Conservation (phyloP, 1,140 invertebrate genomes). For the Aleiodes sp. region DNA sequence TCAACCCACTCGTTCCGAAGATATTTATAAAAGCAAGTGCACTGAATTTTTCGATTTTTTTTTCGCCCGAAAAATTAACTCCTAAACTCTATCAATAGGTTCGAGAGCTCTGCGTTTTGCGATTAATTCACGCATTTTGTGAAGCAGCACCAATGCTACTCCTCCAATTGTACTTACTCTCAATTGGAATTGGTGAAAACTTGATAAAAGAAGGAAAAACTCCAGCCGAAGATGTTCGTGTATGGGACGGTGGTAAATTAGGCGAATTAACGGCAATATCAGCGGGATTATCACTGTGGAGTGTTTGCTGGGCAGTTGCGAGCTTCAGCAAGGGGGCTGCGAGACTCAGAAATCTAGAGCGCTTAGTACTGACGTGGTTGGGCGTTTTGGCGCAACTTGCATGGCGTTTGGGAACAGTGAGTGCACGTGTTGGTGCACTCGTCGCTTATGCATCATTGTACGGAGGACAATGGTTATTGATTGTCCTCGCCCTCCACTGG, state of each 20-base stretch:
- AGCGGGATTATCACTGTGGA: slow-evolving; percentile 81
- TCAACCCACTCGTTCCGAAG: too few relatives aligned
- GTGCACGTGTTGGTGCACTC: slow-evolving; percentile 80
- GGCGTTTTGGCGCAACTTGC: slow-evolving; percentile 81
- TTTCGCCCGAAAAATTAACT: background rate
- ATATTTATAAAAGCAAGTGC: too few relatives aligned
- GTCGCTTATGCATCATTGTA: slow-evolving; percentile 88
- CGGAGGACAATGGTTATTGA: slow-evolving; percentile 74
- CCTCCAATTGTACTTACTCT: slow-evolving; percentile 82
- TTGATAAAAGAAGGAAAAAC: slow-evolving; percentile 33
- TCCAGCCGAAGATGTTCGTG: slow-evolving; percentile 33
- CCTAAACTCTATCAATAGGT: slow-evolving; percentile 56
- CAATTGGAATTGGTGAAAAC: slow-evolving; percentile 58
- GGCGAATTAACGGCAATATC: slow-evolving; percentile 85
- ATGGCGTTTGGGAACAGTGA: slow-evolving; percentile 88
- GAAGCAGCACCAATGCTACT: slow-evolving; percentile 88
- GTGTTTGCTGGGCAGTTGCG: slow-evolving; percentile 89
- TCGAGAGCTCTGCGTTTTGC: slow-evolving; percentile 78
- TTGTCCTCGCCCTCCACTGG: slow-evolving; percentile 82
- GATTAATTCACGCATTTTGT: slow-evolving; percentile 87
- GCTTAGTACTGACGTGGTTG: slow-evolving; percentile 86
- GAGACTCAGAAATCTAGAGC: slow-evolving; percentile 80
- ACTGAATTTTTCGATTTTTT: too few relatives aligned
- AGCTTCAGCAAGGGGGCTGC: slow-evolving; percentile 89
- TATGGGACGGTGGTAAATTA: slow-evolving; percentile 62